phyloP scores from a whole-genome alignment of 1,140 invertebrate species.

The Oryctes rhinoceros region DNA sequence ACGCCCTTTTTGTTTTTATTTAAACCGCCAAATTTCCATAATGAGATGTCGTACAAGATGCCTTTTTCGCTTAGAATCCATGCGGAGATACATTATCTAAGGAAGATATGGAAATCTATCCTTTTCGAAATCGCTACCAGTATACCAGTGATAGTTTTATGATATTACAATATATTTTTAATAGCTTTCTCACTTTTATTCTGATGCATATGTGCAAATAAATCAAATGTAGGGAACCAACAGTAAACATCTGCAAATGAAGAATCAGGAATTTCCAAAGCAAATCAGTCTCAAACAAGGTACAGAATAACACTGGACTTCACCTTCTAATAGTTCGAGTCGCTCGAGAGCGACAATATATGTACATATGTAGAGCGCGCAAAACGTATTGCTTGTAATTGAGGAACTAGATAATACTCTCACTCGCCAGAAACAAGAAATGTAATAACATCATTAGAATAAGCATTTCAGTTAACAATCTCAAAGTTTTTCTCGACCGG shows the following conservation, averaged over 20 bases:
- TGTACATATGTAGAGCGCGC: not conserved
- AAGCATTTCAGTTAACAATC: conserved; percentile 26
- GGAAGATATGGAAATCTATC: no score
- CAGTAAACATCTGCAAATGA: not conserved
- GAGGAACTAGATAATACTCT: conserved; percentile 30
- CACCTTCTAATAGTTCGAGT: not conserved
- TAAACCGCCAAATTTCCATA: no score
- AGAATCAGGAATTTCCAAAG: not conserved
- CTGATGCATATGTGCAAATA: no score
- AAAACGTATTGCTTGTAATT: not conserved
- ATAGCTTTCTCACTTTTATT: no score
- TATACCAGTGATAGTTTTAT: no score
- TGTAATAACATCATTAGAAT: conserved; percentile 28
- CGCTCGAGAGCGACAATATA: not conserved
- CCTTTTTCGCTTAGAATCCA: no score
- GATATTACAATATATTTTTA: no score
- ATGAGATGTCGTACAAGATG: no score
- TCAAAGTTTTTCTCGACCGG: not conserved
- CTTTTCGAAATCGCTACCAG: no score
- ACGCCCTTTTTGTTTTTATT: no score
- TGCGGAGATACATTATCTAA: no score
- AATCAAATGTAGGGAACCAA: not conserved
- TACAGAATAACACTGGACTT: not conserved
- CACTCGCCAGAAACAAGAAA: conserved; percentile 1
- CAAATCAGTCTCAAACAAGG: not conserved